Evolutionary conservation across 2,113 vertebrate genomes (phyloP), one percentile per base, ranked within the genome.

Genomic region (Gobio gobio): DNA sequence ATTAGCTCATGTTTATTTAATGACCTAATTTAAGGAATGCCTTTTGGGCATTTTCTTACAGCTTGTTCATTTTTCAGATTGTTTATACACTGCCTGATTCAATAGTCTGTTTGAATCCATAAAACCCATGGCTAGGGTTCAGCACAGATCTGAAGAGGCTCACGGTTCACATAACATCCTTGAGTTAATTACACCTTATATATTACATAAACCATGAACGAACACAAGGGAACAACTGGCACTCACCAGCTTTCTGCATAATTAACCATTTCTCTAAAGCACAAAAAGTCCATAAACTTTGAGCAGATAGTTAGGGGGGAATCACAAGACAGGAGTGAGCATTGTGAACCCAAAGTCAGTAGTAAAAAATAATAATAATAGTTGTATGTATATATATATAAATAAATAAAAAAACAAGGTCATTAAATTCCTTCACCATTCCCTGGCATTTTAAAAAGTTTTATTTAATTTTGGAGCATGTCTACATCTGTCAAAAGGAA

Each of bases 71-170:
- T 70, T 82, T 83, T 51, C 2, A 66, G 5, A 84, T 24, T 64
- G 83, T 76, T 84, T 84, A 66, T 49, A 5, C 58, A 61, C 22
- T 22, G 26, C 49, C 26, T 76, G 56, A 47, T 64, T 33, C 54
- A 49, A 26, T 24, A 78, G 29, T 78, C 56, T 78, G 33, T 78
- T 78, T 61, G 76, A 78, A 78, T 61, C 33, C 36, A 61, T 61
- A 61, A 78, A 59, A 59, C 22, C 12, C 54, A n/a, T 16, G 56
- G 76, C 33, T 78, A 24, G 0, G 36, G 76, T 45, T 78, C 49
- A 22, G 29, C 29, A 77, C 16, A 5, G 18, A 77, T 77, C 33
- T 78, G 43, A 78, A 78, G 54, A 78, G 56, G 33, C 33, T 61
- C 33, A 16, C 20, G 22, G 29, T 78, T 78, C 36, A 16, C 76